Evolutionary conservation across 2,113 vertebrate species (phyloP).

Genomic region (Cyphomyrus plagiostoma): DNA sequence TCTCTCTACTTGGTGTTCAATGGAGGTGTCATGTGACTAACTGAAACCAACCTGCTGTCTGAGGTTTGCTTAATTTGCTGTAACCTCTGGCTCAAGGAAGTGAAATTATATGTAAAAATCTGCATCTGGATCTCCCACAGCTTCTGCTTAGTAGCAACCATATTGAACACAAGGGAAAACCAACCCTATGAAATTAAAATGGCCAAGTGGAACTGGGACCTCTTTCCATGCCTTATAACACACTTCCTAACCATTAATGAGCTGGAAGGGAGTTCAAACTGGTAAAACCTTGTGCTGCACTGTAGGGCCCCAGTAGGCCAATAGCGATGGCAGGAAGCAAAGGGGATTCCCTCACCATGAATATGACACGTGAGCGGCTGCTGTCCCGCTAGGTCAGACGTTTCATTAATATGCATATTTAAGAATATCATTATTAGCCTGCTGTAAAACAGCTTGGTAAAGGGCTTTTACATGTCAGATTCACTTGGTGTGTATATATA

Average conservation of each 20-base stretch:
- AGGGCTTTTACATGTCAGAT: conserved; percentile 41
- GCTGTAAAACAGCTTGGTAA: conserved; percentile 38
- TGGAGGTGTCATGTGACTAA: not conserved
- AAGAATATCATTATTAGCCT: conserved; percentile 44
- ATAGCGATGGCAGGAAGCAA: not conserved
- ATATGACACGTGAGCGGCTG: not conserved
- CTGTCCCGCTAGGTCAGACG: not conserved
- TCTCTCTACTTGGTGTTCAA: not conserved
- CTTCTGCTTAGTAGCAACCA: not conserved
- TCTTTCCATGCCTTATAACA: not conserved
- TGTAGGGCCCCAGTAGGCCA: not conserved
- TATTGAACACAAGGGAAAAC: not conserved
- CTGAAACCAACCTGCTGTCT: not conserved
- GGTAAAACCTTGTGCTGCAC: not conserved
- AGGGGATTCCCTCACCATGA: not conserved
- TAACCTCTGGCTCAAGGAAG: conserved; percentile 7
- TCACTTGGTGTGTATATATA: conserved; percentile 31
- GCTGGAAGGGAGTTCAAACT: not conserved
- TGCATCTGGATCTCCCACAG: not conserved
- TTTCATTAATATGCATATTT: conserved; percentile 24
- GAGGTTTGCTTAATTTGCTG: not conserved
- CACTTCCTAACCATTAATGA: not conserved
- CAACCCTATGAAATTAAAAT: not conserved
- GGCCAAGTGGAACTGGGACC: not conserved
- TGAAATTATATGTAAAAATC: conserved; percentile 15